Percentiles rank a stretch among this genome's conserved stretches.
Evolutionary conservation across 1,140 invertebrate species (phyloP).

Genomic region (Cotesia chilonis): DNA sequence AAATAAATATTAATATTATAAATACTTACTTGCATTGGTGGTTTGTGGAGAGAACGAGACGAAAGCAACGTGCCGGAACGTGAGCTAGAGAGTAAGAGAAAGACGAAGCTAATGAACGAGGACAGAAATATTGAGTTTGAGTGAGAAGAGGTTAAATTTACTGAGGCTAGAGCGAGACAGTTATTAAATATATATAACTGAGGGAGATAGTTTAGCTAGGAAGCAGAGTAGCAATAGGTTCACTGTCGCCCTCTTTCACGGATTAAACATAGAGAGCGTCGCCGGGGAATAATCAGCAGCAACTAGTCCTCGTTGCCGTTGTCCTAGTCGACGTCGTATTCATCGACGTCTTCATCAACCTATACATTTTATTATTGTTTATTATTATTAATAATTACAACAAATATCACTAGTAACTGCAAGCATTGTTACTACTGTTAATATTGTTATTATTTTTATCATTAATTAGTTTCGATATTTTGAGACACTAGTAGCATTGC

Average conservation of each 20-base stretch:
- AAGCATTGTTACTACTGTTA: background rate
- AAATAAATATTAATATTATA: too few relatives aligned
- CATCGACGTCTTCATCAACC: too few relatives aligned
- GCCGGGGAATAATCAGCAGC: constrained; percentile 19
- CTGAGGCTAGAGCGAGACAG: background rate
- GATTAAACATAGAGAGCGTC: constrained; percentile 18
- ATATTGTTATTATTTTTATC: background rate
- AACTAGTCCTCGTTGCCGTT: constrained; percentile 17
- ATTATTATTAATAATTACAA: too few relatives aligned
- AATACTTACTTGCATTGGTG: too few relatives aligned
- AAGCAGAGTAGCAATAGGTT: constrained; percentile 23
- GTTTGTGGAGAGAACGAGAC: too few relatives aligned
- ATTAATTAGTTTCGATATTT: background rate
- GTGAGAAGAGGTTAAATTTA: constrained; percentile 15
- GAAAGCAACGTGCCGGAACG: too few relatives aligned
- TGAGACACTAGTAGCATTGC: constrained; percentile 10
- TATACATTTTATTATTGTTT: too few relatives aligned
- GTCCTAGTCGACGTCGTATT: too few relatives aligned
- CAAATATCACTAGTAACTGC: too few relatives aligned
- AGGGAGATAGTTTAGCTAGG: constrained; percentile 2
- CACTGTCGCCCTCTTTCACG: constrained; percentile 14
- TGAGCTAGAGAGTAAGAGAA: constrained; percentile 33
- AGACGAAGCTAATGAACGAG: constrained; percentile 1
- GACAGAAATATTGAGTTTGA: background rate
- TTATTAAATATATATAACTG: background rate